Percentiles rank a stretch among this genome's conserved stretches.
Evolutionary conservation across 2,113 vertebrate species (phyloP).

Genomic region (Xenus cinereus): DNA sequence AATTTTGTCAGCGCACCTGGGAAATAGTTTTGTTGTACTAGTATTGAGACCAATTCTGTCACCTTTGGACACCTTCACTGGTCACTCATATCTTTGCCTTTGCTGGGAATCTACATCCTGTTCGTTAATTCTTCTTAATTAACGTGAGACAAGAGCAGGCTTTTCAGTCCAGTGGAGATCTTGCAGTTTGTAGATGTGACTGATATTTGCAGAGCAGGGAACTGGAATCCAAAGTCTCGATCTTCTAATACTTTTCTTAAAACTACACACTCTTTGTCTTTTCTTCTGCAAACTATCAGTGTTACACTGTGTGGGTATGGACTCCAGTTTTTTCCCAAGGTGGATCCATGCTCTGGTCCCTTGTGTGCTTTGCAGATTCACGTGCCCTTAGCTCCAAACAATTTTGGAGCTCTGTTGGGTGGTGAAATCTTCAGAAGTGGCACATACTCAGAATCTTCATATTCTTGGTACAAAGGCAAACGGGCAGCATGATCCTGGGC

Average conservation of each 20-base stretch:
- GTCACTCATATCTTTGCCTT: background rate
- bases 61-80: background rate
- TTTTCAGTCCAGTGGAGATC: background rate
- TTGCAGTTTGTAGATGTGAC: background rate
- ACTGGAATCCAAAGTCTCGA: background rate
- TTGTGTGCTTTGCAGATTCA: background rate
- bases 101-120: background rate
- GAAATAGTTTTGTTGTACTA: background rate
- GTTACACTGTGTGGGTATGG: background rate
- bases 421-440: background rate
- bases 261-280: background rate
- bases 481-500: background rate
- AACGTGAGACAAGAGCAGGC: background rate
- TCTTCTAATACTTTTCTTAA: background rate
- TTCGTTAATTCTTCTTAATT: background rate
- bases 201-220: background rate
- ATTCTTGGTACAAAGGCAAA: background rate
- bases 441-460: background rate
- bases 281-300: no score
- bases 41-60: background rate
- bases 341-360: background rate
- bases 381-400: background rate
- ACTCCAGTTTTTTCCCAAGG: background rate
- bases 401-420: background rate
- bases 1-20: background rate